Evolutionary conservation across 2,113 vertebrate species (phyloP), one percentile per base, ranked within the genome.

Genomic region (Bettongia penicillata): DNA sequence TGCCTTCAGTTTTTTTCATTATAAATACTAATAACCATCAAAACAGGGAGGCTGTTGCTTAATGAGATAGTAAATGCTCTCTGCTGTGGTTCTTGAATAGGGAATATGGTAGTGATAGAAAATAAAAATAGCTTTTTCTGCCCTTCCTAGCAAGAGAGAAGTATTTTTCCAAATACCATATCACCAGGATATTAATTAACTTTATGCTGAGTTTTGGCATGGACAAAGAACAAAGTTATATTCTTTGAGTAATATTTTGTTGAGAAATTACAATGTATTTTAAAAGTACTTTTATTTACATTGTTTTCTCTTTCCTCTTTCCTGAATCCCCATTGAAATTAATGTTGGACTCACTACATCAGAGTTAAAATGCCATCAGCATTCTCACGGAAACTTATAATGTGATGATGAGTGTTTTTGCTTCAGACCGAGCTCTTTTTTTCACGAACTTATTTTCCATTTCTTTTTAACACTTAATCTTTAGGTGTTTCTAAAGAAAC

Each of bases 21-120:
- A 84, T 92, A 51, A 90, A 84, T 51, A 91, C 48, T 90, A n/a
- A 28, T 91, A 12, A 28, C 61, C 2, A 0, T 93, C 24, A n/a
- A 23, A 84, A 19, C 19, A 0, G 51, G 50, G 89, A 23, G 8
- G 9, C 10, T 11, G 90, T 51, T 49, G 22, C 28, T 26, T 12
- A 6, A 9, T 0, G 43, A 94, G 57, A 52, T n/a, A 3, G 2
- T 11, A 3, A 1, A 3, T 22, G 37, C 37, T 77, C 52, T 51
- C 22, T 57, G 37, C 53, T 12, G 2, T 52, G 47, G 19, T 8
- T 84, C 92, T 89, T 23, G 51, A 48, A 11, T 9, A 16, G 51
- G 49, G n/a, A 51, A 0, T 43, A 1, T 90, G 7, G 0, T 8
- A n/a, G 52, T 28, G 12, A 3, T 14, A 2, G 77, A 31, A 89